Evolutionary conservation across 2,888 invertebrate species (phyloP), one percentile per base, ranked within the genome.

Genomic region (Drosophila suboccidentalis): DNA sequence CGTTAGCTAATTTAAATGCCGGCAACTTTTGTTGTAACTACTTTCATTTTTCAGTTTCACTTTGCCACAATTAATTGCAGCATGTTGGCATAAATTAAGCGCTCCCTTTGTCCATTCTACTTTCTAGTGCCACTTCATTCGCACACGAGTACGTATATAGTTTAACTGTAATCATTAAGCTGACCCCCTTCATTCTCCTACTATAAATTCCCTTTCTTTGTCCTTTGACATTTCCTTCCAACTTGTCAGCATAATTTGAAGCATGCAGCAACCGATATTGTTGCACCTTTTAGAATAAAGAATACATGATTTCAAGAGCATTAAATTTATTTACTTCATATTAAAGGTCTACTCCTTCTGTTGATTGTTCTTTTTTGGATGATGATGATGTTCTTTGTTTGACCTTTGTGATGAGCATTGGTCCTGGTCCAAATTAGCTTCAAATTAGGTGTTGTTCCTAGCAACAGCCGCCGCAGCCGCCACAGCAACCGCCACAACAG

Each of bases 1-100:
- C 78, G 85, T 84, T 87, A 82, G 80, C 77, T 82, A 85, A 89
- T 91, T 91, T 89, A 89, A 90, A 90, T 86, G 78, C 75, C 79
- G 77, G 61, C 51, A 71, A 62, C 67, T 77, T 50, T 39, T 70
- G 46, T 43, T 64, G 41, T n/a, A 34, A 50, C 47, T 62, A 19
- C 66, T 70, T 67, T 69, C 65, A 67, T 71, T 75, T 66, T 57
- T 47, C 72, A 79, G 63, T 64, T 73, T 47, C 67, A 72, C 55
- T 55, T 47, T 55, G 71, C 55, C 71, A 76, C 87, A 87, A 89
- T 89, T 90, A 82, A 78, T 61, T 60, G 61, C 55, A 49, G 65
- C 62, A 64, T 54, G 81, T 60, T 62, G 69, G 78, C 73, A 71
- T 79, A 89, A 80, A 82, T 82, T 78, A 82, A 80, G 68, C 58